Percentiles rank a stretch among this genome's conserved stretches.
Conservation (phyloP, 2,113 vertebrate genomes). For the Machaerirhynchus nigripectus region DNA sequence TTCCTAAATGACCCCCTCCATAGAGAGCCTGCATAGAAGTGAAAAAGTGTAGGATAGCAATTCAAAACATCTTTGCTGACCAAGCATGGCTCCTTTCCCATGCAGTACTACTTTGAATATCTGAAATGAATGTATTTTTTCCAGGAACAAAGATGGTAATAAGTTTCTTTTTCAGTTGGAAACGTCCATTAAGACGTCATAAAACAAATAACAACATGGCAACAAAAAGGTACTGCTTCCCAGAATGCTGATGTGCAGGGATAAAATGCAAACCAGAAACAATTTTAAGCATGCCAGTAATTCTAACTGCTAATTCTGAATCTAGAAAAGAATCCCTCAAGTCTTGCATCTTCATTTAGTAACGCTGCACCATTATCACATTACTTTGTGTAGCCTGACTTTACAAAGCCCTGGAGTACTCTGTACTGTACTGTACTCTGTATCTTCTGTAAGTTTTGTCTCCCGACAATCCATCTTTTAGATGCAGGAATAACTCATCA, state of each 20-base stretch:
- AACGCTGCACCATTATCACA: neutral
- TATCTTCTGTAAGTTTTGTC: neutral
- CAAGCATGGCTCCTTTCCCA: neutral
- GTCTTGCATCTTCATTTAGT: neutral
- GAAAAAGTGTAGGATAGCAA: neutral
- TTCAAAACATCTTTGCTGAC: neutral
- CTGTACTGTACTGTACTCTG: fast-evolving
- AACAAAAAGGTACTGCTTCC: neutral
- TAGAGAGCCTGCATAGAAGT: fast-evolving
- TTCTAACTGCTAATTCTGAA: neutral
- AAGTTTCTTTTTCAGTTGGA: neutral
- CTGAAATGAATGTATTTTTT: neutral
- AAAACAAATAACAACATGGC: neutral
- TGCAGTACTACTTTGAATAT: neutral
- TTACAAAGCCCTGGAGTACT: neutral
- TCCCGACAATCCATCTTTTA: neutral
- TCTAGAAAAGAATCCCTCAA: neutral
- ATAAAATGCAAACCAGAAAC: neutral
- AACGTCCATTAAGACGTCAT: neutral
- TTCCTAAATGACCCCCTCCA: neutral
- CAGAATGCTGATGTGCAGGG: neutral
- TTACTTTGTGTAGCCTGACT: neutral
- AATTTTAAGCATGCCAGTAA: neutral
- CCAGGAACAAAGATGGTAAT: neutral
- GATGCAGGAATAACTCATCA: neutral